phyloP scores from a whole-genome alignment of 2,888 invertebrate species.

The Ichneumoninae sp. region DNA sequence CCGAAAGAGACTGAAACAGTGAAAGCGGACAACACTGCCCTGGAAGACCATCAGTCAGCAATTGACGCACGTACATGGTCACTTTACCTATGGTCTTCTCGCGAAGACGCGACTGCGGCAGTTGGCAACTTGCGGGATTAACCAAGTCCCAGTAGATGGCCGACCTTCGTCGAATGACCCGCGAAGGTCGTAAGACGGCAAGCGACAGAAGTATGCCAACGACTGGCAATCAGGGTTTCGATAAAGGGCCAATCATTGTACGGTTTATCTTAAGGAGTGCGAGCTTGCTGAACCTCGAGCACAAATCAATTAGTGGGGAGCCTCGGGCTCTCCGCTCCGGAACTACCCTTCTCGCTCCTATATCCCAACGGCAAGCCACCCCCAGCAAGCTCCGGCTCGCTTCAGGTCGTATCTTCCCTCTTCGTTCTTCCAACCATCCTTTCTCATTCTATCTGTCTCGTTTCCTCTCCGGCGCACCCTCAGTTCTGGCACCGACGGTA shows the following conservation, averaged over 20 bases:
- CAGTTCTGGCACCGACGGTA: constrained; percentile 69
- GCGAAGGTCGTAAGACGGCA: neutral
- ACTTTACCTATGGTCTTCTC: constrained; percentile 75
- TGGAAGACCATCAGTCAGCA: constrained; percentile 40
- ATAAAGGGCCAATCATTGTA: constrained; percentile 55
- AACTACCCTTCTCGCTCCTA: constrained; percentile 77
- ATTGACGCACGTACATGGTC: constrained; percentile 35
- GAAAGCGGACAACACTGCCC: constrained; percentile 30
- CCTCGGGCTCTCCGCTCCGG: constrained; percentile 76
- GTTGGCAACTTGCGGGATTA: neutral
- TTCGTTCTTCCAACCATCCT: constrained; percentile 65
- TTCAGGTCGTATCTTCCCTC: constrained; percentile 50
- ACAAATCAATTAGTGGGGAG: constrained; percentile 81
- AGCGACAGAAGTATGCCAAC: constrained; percentile 37
- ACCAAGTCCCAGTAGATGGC: constrained; percentile 32
- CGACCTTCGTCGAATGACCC: constrained; percentile 3
- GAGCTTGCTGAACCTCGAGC: constrained; percentile 76
- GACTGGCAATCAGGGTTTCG: constrained; percentile 4
- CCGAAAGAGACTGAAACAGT: constrained; percentile 41
- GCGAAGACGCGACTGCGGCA: constrained; percentile 59
- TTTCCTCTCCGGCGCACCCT: constrained; percentile 61
- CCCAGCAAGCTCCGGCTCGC: constrained; percentile 51
- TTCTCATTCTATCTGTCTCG: constrained; percentile 62
- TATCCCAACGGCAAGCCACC: constrained; percentile 68
- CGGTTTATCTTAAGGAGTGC: constrained; percentile 38